Evolutionary conservation across 2,113 vertebrate genomes (phyloP), one percentile per base, ranked within the genome.

Genomic region (Pomatorhinus ruficollis): DNA sequence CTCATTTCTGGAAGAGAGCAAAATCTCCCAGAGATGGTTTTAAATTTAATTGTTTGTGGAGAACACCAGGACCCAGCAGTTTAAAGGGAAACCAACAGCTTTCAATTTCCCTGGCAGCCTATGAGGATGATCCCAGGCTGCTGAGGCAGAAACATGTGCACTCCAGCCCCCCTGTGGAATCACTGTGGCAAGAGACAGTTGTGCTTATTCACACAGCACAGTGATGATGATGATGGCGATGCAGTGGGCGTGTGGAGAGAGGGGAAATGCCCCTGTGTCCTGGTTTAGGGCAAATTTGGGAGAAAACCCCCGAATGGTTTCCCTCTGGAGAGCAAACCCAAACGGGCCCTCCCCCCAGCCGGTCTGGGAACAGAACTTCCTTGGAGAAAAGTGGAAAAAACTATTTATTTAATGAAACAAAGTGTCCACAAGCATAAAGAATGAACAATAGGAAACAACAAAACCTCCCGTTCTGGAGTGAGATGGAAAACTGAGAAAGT

Each of bases 31-130:
- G 71, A 63, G 63, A 83, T 40, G 37, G 63, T 23, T 93, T 77
- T 70, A 74, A 88, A 83, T 88, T 57, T 40, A 76, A 89, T 94
- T 95, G 84, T 92, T 96, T 93, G 79, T 92, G 82, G 77, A 77
- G 75, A 91, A 71, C 85, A 56, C 28, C 40, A 77, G 85, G 82
- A 37, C 25, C 42, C 71, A 39, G 91, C 20, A 24, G 27, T 75
- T 91, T 60, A 37, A 77, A 72, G 70, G 37, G 42, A 74, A 83
- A 50, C 0, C 6, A 91, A 49, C 60, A 94, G 91, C 72, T 95
- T 63, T 49, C 76, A 42, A 45, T 90, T 86, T 63, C 53, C 71
- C 60, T 54, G 23, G 44, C 47, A 88, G 87, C 47, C 84, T 70
- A 6, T 60, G 52, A 45, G 17, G 56, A 40, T 19, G 56, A 59